Conservation (phyloP, 2,888 invertebrate species). For the Trichogramma dendrolimi region DNA sequence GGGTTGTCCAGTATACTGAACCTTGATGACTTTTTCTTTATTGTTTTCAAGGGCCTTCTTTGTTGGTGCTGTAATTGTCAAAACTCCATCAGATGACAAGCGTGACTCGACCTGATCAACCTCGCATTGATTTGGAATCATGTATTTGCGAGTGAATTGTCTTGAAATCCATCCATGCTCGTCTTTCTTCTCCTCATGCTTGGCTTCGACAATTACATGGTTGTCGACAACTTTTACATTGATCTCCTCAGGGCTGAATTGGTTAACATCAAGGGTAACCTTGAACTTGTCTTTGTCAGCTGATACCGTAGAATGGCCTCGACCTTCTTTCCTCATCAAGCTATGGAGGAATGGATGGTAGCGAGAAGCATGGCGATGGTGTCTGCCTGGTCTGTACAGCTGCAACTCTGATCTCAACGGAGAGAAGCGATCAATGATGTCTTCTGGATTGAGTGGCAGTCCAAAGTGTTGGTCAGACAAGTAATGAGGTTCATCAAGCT, state of each 20-base stretch:
- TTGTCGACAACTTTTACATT: constrained; percentile 55
- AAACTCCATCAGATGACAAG: constrained; percentile 76
- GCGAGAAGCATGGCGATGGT: not conserved
- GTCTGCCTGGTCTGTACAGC: constrained; percentile 13
- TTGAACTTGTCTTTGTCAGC: constrained; percentile 65
- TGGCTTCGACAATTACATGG: constrained; percentile 57
- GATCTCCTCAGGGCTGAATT: constrained; percentile 72
- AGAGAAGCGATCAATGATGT: constrained; percentile 2
- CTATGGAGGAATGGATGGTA: constrained; percentile 23
- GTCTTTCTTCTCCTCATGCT: constrained; percentile 74
- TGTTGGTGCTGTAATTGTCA: constrained; percentile 71
- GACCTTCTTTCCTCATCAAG: not conserved
- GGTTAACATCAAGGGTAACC: constrained; percentile 73
- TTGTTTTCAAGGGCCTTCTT: constrained; percentile 44
- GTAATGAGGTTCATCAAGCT: constrained; percentile 67
- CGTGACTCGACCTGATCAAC: constrained; percentile 70
- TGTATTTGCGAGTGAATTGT: constrained; percentile 35
- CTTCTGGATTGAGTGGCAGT: constrained; percentile 64
- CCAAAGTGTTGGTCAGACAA: constrained; percentile 79
- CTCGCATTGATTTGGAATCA: constrained; percentile 53
- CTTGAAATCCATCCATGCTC: constrained; percentile 54
- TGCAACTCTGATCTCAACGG: constrained; percentile 44
- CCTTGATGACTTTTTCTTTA: constrained; percentile 37
- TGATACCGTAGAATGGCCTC: constrained; percentile 56
- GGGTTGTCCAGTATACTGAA: constrained; percentile 44